Evolutionary conservation across 2,888 invertebrate genomes (phyloP), one percentile per base, ranked within the genome.

Genomic region (Clanis bilineata): DNA sequence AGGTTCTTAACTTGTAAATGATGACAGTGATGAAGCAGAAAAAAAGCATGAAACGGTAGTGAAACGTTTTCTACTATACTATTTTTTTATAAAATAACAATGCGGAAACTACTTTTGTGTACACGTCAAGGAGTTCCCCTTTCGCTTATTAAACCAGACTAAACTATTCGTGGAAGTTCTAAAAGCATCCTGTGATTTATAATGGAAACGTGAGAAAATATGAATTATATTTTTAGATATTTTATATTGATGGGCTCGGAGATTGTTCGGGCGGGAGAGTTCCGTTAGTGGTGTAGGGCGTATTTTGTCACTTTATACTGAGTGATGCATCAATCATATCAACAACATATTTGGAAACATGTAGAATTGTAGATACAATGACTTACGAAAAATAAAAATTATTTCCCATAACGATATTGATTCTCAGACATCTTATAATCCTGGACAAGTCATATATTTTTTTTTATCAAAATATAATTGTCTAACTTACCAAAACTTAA

Each of bases 101-200:
- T 74, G 78, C 85, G 87, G 87, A 87, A 86, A 81, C 36, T 36
- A 71, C 74, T 73, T 76, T 66, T 57, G 66, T 71, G 66, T 76
- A 76, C 77, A 72, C 83, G 79, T 76, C 74, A 67, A 81, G 83
- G 81, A 83, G 86, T 85, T 83, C 81, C 80, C 76, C 74, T 80
- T 80, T 79, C 76, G 79, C 80, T 79, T 78, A 82, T 83, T 80
- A 82, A 80, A 76, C 76, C 72, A 77, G 78, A 85, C 82, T 77
- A 74, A 79, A 82, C 85, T 89, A 86, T 90, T 88, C 84, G 75
- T 82, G 80, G 88, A 88, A 86, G 78, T 61, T 80, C 82, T 83
- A 83, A 82, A 86, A 80, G 78, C 76, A 81, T 71, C 78, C 71
- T 61, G 67, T 83, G 83, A 87, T 88, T 88, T 88, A 88, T 86